Evolutionary conservation across 2,888 invertebrate species (phyloP), one percentile per base, ranked within the genome.

Genomic region (Sarcophaga subvicina): DNA sequence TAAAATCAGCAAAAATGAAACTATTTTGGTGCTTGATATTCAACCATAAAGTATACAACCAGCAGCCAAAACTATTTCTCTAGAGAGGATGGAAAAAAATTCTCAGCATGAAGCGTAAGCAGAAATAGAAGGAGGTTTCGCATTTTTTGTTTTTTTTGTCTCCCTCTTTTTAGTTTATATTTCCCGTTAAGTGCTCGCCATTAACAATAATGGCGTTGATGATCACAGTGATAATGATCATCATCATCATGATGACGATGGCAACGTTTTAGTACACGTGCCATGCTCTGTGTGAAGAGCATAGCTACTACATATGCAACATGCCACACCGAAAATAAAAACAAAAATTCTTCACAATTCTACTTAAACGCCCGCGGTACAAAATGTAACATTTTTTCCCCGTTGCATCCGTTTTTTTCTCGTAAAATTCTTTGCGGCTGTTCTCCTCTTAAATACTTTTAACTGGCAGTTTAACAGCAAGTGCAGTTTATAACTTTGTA

Each of bases 41-140:
- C 14, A 17, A 17, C 12, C 54, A 54, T 54, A 54, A 54, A 54
- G 5, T 17, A 54, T 54, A 14, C n/a, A 20, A 62, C 22, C 22
- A 62, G 62, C 1, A 20, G 10, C 10, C 20, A n/a, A 67, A 67
- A 64, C 4, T 37, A 25, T 75, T 69, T 66, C 70, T 27, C 22
- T 49, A 59, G 76, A 71, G 45, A 66, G 71, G 25, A 60, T 59
- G 54, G n/a, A n/a, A 27, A 25, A 63, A 70, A 45, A 63, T 37
- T 37, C 10, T 0, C 37, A 37, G 17, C 1, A 17, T 54, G 14
- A 54, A 54, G 17, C 12, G 17, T 54, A 54, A 17, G 12, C 17
- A 54, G 54, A 54, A 54, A 54, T 12, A 54, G 54, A 54, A 54
- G 54, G 54, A 54, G 54, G 54, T 54, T 54, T 54, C 4, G 12